Conservation (phyloP, 1,140 invertebrate species). For the Ridgeia piscesae region DNA sequence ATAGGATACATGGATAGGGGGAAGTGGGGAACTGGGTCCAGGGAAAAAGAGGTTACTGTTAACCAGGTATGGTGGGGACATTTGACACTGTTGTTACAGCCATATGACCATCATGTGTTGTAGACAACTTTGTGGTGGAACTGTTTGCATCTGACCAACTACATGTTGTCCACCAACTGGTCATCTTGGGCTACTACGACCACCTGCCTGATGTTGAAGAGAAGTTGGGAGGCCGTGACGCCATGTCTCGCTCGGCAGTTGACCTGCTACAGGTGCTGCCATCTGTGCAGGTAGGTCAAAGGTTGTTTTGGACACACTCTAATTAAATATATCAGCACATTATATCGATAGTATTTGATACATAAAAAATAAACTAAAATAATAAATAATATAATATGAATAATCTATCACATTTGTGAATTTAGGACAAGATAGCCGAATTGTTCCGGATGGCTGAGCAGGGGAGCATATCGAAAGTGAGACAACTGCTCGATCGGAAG, state of each 20-base stretch:
- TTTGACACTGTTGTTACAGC: neutral
- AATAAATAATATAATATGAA: neutral
- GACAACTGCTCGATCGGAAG: slow-evolving; percentile 2
- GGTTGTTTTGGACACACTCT: too few species aligned
- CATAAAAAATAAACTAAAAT: neutral
- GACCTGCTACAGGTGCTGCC: neutral
- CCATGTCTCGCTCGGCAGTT: neutral
- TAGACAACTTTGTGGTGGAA: slow-evolving; percentile 13
- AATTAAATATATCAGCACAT: neutral
- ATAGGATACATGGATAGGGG: neutral
- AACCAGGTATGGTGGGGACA: neutral
- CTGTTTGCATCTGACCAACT: neutral
- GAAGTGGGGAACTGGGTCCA: neutral
- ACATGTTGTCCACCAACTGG: neutral
- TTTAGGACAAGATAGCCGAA: slow-evolving; percentile 9
- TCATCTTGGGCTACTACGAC: slow-evolving; percentile 9
- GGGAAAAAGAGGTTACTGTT: neutral
- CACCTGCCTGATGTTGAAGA: slow-evolving; percentile 9
- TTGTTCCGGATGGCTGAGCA: slow-evolving; percentile 2
- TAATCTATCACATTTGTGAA: neutral
- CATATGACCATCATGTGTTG: neutral
- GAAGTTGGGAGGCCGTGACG: neutral
- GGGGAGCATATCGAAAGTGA: neutral
- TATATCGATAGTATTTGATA: too few species aligned
- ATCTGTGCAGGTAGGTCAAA: neutral